Evolutionary conservation across 2,888 invertebrate genomes (phyloP).

Genomic region (Stegophylla sp.): DNA sequence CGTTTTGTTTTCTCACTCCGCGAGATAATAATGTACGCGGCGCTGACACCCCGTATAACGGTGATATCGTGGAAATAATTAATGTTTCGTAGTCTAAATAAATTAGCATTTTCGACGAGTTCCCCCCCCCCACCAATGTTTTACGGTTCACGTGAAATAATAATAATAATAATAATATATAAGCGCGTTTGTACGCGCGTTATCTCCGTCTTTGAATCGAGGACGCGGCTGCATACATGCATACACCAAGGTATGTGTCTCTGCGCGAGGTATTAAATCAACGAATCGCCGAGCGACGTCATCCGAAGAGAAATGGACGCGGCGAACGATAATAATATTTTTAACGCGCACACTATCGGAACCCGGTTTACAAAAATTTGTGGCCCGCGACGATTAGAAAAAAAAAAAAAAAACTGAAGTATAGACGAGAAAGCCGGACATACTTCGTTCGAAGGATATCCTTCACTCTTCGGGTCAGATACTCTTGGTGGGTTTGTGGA

Average conservation of each 20-base stretch:
- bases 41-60: slow-evolving; percentile 20
- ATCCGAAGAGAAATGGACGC: background rate
- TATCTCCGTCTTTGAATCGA: no score
- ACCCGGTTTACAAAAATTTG: no score
- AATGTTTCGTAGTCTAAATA: slow-evolving; percentile 44
- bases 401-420: no score
- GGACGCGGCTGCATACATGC: no score
- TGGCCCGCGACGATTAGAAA: no score
- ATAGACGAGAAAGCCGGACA: no score
- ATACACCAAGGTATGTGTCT: no score
- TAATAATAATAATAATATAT: no score
- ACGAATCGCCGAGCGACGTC: background rate
- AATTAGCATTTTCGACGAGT: slow-evolving; percentile 57
- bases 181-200: background rate
- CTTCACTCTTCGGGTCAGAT: no score
- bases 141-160: background rate
- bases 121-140: no score
- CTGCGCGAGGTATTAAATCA: slow-evolving; percentile 40
- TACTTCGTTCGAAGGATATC: no score
- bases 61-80: slow-evolving; percentile 36
- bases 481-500: no score
- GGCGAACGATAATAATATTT: slow-evolving; percentile 20
- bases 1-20: background rate
- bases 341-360: background rate
- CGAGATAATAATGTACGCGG: background rate